Evolutionary conservation across 1,140 invertebrate species (phyloP).

Genomic region (Hetaerina americana): DNA sequence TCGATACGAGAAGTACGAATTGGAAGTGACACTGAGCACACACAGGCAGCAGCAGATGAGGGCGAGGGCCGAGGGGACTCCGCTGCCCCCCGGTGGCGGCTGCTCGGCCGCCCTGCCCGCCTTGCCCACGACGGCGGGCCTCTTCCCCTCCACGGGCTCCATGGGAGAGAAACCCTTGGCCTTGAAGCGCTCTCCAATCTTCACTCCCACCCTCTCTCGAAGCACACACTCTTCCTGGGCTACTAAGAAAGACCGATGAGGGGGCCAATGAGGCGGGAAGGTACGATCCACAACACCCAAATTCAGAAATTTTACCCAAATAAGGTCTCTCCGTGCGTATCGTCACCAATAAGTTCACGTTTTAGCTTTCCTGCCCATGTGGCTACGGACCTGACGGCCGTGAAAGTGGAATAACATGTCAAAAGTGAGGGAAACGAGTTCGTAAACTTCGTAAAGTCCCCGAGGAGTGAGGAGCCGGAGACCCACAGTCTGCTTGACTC

Average conservation of each 20-base stretch:
- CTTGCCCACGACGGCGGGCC: too few relatives aligned
- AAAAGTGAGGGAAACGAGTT: neutral
- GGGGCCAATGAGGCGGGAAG: neutral
- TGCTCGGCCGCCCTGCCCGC: neutral
- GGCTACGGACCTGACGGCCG: neutral
- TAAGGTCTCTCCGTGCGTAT: neutral
- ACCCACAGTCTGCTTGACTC: neutral
- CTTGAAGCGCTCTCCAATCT: neutral
- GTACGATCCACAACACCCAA: neutral
- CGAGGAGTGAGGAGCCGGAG: neutral
- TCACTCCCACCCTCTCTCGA: neutral
- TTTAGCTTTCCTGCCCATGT: neutral
- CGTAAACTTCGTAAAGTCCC: neutral
- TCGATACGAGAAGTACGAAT: neutral
- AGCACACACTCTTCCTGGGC: too few relatives aligned
- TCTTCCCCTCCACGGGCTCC: neutral
- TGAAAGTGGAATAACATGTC: neutral
- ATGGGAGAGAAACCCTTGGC: neutral
- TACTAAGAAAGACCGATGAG: too few relatives aligned
- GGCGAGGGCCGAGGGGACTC: neutral
- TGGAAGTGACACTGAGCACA: neutral
- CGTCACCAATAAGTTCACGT: neutral
- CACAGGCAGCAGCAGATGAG: neutral
- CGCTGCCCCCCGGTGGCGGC: too few relatives aligned
- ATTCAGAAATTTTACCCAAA: neutral